These are phyloP conservation scores for Mactra quadrangularis DNA, from an alignment of 1,140 invertebrate species.

Conservation along the genomic window DNA sequence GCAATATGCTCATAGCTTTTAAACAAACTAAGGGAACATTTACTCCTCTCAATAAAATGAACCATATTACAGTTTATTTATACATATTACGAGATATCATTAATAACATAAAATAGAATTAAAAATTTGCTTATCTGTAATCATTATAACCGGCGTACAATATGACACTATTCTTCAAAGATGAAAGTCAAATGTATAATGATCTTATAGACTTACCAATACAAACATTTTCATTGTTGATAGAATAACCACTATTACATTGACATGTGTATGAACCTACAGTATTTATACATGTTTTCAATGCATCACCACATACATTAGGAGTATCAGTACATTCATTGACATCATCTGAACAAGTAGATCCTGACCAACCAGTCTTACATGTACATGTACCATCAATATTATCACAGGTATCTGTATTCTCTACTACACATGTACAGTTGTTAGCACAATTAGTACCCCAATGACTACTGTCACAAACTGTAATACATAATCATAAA, in stretches of 20 bases:
- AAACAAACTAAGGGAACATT: too few relatives aligned
- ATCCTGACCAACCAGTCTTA: constrained; percentile 19
- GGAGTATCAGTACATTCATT: constrained; percentile 24
- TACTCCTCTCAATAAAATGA: too few relatives aligned
- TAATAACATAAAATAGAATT: too few relatives aligned
- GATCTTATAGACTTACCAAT: too few relatives aligned
- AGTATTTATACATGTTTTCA: constrained; percentile 39
- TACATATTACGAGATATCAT: too few relatives aligned
- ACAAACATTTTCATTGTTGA: constrained; percentile 24
- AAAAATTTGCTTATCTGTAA: too few relatives aligned
- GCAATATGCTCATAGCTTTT: too few relatives aligned
- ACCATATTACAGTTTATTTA: too few relatives aligned
- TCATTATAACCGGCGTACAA: too few relatives aligned
- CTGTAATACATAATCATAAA: constrained; percentile 11
- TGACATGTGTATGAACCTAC: constrained; percentile 33
- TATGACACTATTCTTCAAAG: too few relatives aligned
- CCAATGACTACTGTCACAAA: constrained; percentile 20
- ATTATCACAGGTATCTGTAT: constrained; percentile 28
- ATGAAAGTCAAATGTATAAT: too few relatives aligned
- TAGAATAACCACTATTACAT: constrained; percentile 35
- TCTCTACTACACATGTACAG: constrained; percentile 32
- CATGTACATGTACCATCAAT: constrained; percentile 45
- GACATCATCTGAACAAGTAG: constrained; percentile 22
- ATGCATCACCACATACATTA: constrained; percentile 32
- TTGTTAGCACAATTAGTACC: constrained; percentile 37